Evolutionary conservation across 2,888 invertebrate genomes (phyloP).

Genomic region (Tridacna gigas): DNA sequence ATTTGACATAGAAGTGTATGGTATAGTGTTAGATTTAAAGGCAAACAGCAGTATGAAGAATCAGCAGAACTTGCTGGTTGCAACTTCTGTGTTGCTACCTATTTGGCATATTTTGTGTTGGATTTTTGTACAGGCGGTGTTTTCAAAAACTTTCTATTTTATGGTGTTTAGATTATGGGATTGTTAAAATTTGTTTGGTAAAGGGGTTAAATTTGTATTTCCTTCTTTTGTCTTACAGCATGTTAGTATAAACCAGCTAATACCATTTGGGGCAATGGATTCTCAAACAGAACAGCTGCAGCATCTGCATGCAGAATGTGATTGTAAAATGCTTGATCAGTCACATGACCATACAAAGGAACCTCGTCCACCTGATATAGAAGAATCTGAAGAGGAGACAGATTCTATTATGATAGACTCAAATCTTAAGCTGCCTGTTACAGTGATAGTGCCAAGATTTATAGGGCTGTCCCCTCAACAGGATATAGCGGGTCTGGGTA

Average conservation of each 20-base stretch:
- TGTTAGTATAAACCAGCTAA: not conserved
- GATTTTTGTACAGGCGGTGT: no score
- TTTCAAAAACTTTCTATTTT: no score
- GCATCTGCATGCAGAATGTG: constrained; percentile 33
- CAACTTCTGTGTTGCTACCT: no score
- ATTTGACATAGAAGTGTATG: no score
- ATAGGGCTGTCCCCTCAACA: constrained; percentile 16
- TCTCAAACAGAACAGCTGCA: constrained; percentile 21
- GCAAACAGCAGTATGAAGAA: no score
- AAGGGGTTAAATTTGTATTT: no score
- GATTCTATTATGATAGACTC: constrained; percentile 17
- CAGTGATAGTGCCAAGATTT: constrained; percentile 15
- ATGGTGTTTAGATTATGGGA: no score
- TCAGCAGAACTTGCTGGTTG: no score
- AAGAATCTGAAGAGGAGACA: not conserved
- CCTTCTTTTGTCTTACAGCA: not conserved
- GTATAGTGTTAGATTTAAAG: no score
- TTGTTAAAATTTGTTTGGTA: no score
- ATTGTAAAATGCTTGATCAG: constrained; percentile 34
- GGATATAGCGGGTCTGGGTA: constrained; percentile 41
- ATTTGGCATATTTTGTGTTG: no score
- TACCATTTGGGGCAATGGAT: constrained; percentile 6
- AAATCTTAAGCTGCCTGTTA: constrained; percentile 13
- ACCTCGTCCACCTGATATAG: constrained; percentile 45
- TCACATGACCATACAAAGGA: constrained; percentile 30